These are phyloP conservation scores for Alosa alosa DNA, from an alignment of 2,113 vertebrate genomes.

Conservation along the genomic window DNA sequence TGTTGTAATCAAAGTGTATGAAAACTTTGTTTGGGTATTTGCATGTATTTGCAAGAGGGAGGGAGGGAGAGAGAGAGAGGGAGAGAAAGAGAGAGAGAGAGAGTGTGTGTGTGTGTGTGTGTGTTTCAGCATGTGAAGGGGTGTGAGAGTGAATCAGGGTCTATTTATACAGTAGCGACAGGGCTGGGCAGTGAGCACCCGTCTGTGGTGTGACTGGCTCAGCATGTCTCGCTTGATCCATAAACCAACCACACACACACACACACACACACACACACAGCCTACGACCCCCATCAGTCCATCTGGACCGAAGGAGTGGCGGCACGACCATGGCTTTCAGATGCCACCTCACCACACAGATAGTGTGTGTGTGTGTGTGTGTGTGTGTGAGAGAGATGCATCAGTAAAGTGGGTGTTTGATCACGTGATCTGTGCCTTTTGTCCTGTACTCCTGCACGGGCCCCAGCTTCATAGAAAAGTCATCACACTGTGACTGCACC, in stretches of 20 bases:
- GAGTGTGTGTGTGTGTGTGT: constrained; percentile 15
- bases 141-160: constrained; percentile 39
- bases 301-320: constrained; percentile 24
- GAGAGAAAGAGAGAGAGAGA: neutral
- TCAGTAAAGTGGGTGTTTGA: neutral
- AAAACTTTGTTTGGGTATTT: neutral
- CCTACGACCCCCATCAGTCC: constrained; percentile 23
- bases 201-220: constrained; percentile 44
- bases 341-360: neutral
- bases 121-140: constrained; percentile 30
- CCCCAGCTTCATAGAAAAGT: neutral
- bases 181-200: constrained; percentile 30
- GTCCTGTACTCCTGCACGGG: neutral
- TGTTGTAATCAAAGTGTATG: constrained; percentile 23
- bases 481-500: neutral
- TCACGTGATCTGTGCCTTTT: neutral
- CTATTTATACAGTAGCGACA: constrained; percentile 43
- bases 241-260: constrained; percentile 27
- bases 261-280: constrained; percentile 24
- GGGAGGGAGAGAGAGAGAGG: constrained; percentile 24
- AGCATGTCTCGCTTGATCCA: constrained; percentile 28
- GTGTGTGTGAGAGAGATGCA: neutral
- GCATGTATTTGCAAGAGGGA: constrained; percentile 32
- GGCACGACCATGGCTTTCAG: neutral
- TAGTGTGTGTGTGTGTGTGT: constrained; percentile 14